A percentile compares a stretch with the other conserved stretches of the same genome.
These are phyloP conservation scores for Taxidea taxus DNA, from an alignment of 2,113 vertebrate species.

Conservation along the genomic window DNA sequence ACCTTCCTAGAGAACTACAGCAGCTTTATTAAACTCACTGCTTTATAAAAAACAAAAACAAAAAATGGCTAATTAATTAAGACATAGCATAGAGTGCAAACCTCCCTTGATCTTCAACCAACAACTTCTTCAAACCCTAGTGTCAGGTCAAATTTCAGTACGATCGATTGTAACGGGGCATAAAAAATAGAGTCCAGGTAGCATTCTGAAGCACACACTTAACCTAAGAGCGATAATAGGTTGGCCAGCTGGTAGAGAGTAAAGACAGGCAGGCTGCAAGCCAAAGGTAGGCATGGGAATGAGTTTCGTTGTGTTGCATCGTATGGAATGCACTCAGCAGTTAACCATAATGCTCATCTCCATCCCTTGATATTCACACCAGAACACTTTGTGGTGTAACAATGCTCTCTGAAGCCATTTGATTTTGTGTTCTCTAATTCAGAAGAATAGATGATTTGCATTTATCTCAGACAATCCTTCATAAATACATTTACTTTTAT, in stretches of 20 bases:
- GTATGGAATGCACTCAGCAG: not conserved
- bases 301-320: not conserved
- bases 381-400: not conserved
- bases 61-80: not conserved
- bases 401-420: not conserved
- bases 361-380: not conserved
- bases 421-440: not conserved
- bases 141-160: not conserved
- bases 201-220: not conserved
- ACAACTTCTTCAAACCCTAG: not conserved
- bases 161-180: not conserved
- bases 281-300: not conserved
- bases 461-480: not conserved
- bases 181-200: not conserved
- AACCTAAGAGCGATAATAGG: not conserved
- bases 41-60: not conserved
- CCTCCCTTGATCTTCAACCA: not conserved
- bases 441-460: not conserved
- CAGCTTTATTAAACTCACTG: not conserved
- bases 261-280: not conserved
- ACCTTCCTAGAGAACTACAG: not conserved
- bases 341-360: not conserved
- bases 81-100: not conserved
- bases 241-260: not conserved
- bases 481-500: not conserved